Evolutionary conservation across 2,797 vertebrate species (phyloP), one percentile per base, ranked within the genome.

Genomic region (Cynopterus sphinx): DNA sequence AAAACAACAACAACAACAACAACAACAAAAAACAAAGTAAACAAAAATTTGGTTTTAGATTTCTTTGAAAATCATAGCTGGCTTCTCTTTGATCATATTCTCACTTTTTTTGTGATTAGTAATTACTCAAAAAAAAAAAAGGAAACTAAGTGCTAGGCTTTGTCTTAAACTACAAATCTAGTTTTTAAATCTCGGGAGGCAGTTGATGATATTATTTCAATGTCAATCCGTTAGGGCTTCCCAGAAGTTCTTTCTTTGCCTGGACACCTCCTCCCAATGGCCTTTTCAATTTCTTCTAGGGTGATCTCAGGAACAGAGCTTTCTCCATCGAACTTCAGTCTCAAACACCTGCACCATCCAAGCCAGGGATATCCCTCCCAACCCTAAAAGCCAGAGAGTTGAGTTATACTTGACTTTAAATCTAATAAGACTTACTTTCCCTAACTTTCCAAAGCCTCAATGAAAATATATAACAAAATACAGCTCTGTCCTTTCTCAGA

Each of bases 181-280:
- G 4, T 67, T 74, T 51, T 41, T 19, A 1, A 81, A 15, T 49
- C 9, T 31, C 36, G 12, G 36, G 28, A 55, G 22, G 43, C 11
- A 91, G 43, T 73, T 36, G 6, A 9, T 46, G 26, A 46, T 67
- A 28, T 86, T 43, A 81, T 82, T n/a, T n/a, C n/a, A n/a, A n/a
- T 3, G 0, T 2, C 31, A 67, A 11, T 3, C 0, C 2, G 33
- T 6, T 16, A 13, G 67, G 0, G 9, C 6, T 73, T 53, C 51
- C 8, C 28, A 46, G 31, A n/a, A 71, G 16, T 22, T 33, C 43
- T n/a, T 36, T n/a, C 9, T 92, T 13, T 49, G 16, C 9, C 10
- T 41, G 19, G 6, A 26, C 19, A 4, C 19, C 12, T 77, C 8
- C 22, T 77, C 39, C 36, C 31, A 39, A 8, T n/a, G 33, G 11